Conservation (phyloP, 2,888 invertebrate genomes). For the Pantelozetes paolii region DNA sequence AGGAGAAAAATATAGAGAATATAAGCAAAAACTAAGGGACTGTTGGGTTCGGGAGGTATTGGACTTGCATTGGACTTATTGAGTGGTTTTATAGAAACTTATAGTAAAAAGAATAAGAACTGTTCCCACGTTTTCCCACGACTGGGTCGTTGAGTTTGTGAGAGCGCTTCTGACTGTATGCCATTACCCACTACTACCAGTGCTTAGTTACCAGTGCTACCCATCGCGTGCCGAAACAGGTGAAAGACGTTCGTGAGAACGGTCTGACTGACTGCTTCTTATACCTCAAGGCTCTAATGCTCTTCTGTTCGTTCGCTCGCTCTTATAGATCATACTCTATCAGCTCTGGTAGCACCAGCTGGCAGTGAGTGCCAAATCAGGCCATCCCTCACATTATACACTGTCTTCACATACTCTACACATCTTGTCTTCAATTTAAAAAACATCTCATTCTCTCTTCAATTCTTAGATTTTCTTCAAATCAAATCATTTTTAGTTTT, state of each 20-base stretch:
- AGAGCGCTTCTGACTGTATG: slow-evolving; percentile 17
- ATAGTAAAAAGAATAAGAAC: slow-evolving; percentile 10
- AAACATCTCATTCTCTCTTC: too few species aligned
- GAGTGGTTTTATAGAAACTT: slow-evolving; percentile 28
- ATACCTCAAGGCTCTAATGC: slow-evolving; percentile 29
- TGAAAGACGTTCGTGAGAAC: slow-evolving; percentile 36
- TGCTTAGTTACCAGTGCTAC: not conserved
- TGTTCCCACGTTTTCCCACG: slow-evolving; percentile 37
- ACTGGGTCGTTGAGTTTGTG: slow-evolving; percentile 29
- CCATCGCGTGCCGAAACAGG: slow-evolving; percentile 38
- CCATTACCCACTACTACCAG: slow-evolving; percentile 5
- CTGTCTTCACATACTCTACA: not conserved
- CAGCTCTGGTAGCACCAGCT: not conserved
- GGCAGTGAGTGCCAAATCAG: slow-evolving; percentile 15
- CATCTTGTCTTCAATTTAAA: not conserved
- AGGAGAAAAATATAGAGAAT: slow-evolving; percentile 20
- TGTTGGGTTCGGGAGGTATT: not conserved
- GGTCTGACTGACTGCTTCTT: slow-evolving; percentile 24
- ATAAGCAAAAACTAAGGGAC: slow-evolving; percentile 6
- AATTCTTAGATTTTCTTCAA: not conserved
- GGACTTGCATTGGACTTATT: not conserved
- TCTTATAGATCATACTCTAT: not conserved
- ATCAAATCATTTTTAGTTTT: not conserved
- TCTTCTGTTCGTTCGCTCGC: slow-evolving; percentile 17
- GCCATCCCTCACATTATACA: not conserved